phyloP scores from a whole-genome alignment of 2,888 invertebrate species.

The Thymelicus sylvestris region DNA sequence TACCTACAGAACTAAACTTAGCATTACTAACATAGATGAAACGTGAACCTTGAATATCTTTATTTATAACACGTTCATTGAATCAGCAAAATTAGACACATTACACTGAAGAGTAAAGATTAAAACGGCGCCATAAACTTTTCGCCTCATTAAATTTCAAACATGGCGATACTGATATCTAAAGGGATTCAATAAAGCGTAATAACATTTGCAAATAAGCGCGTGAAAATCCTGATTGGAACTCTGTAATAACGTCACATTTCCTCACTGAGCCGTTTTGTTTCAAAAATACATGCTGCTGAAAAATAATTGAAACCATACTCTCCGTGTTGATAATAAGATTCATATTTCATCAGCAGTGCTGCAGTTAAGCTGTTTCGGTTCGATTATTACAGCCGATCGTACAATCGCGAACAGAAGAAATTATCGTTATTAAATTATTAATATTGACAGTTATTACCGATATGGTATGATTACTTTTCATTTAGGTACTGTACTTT shows the following conservation, averaged over 20 bases:
- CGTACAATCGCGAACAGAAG: conserved; percentile 41
- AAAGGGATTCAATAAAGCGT: conserved; percentile 17
- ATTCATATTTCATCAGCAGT: conserved; percentile 14
- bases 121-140: neutral
- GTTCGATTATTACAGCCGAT: neutral
- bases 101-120: neutral
- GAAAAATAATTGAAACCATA: neutral
- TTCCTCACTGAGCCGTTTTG: conserved; percentile 5
- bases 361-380: conserved; percentile 6
- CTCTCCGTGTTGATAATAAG: neutral
- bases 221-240: conserved; percentile 22
- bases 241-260: conserved; percentile 21
- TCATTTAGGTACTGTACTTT: conserved; percentile 37
- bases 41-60: conserved; percentile 12
- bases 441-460: conserved; percentile 48
- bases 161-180: conserved; percentile 15
- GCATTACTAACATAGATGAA: neutral
- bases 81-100: neutral
- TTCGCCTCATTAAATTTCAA: conserved; percentile 11
- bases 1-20: neutral
- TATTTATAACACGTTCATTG: neutral
- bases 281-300: conserved; percentile 2
- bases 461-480: conserved; percentile 47
- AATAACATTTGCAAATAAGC: conserved; percentile 27
- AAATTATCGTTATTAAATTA: conserved; percentile 36